phyloP scores from a whole-genome alignment of 2,797 vertebrate genomes.

The Kryptopterus vitreolus region DNA sequence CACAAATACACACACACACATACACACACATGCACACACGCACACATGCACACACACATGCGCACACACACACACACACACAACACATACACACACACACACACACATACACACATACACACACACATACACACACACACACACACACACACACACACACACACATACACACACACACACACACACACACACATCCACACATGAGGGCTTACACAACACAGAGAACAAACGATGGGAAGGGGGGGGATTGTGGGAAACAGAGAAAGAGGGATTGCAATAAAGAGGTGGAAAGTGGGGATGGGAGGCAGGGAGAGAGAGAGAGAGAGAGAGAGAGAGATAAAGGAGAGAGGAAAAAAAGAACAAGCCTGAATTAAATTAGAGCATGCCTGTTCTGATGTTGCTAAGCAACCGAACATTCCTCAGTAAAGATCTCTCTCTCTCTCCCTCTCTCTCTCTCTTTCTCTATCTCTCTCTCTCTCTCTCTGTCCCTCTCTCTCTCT shows the following conservation, averaged over 20 bases:
- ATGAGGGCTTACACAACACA: slow-evolving; percentile 48
- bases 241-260: not conserved
- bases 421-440: slow-evolving; percentile 38
- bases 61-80: too few relatives aligned
- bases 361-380: slow-evolving; percentile 57
- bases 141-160: too few relatives aligned
- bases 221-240: slow-evolving; percentile 11
- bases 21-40: too few relatives aligned
- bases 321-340: not conserved
- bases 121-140: too few relatives aligned
- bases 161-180: too few relatives aligned
- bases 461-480: too few relatives aligned
- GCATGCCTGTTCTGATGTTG: slow-evolving; percentile 55
- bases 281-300: not conserved
- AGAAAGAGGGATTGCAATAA: not conserved
- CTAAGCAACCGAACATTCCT: slow-evolving; percentile 59
- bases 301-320: not conserved
- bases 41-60: too few relatives aligned
- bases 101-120: too few relatives aligned
- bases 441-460: too few relatives aligned
- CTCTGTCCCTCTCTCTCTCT: slow-evolving; percentile 8
- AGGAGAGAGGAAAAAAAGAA: not conserved
- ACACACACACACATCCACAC: too few relatives aligned
- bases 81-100: too few relatives aligned
- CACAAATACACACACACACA: too few relatives aligned